Percentiles rank a stretch among this genome's conserved stretches.
phyloP scores from a whole-genome alignment of 2,888 invertebrate species.

The Eristalinus aeneus region DNA sequence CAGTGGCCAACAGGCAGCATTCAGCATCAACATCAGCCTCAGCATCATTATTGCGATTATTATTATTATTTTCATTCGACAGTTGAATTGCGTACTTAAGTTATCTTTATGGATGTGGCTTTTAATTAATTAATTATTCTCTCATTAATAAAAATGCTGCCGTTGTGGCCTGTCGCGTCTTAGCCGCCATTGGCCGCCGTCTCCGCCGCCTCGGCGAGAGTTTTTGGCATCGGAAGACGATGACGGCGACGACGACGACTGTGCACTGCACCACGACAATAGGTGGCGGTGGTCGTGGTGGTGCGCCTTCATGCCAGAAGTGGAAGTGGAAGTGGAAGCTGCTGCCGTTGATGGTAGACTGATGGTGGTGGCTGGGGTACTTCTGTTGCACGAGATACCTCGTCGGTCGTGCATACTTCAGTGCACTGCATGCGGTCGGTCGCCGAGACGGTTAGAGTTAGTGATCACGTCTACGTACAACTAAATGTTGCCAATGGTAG shows the following conservation, averaged over 20 bases:
- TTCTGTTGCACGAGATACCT: slow-evolving; percentile 65
- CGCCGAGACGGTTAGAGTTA: slow-evolving; percentile 54
- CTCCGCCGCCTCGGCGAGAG: neutral
- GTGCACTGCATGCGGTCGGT: slow-evolving; percentile 66
- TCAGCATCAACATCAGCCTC: neutral
- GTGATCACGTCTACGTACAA: slow-evolving; percentile 63
- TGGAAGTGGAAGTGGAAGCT: slow-evolving; percentile 27
- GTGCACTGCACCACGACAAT: slow-evolving; percentile 46
- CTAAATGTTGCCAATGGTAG: slow-evolving; percentile 40
- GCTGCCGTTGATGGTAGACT: slow-evolving; percentile 7
- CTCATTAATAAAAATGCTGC: slow-evolving; percentile 70
- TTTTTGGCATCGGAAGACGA: slow-evolving; percentile 57
- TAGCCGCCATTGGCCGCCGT: neutral
- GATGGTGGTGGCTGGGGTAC: slow-evolving; percentile 47
- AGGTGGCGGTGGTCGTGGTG: slow-evolving; percentile 16
- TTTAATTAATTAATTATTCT: slow-evolving; percentile 71
- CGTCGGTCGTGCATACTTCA: slow-evolving; percentile 61
- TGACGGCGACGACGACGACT: too few relatives aligned
- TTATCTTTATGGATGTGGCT: slow-evolving; percentile 71
- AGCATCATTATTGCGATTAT: slow-evolving; percentile 56
- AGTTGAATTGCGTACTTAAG: slow-evolving; percentile 70
- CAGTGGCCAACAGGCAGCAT: neutral
- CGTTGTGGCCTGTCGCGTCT: slow-evolving; percentile 6
- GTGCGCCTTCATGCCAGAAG: slow-evolving; percentile 31
- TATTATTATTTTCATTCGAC: slow-evolving; percentile 69